Conservation (phyloP, 1,140 invertebrate species). For the Philotrypesis tridentata region DNA sequence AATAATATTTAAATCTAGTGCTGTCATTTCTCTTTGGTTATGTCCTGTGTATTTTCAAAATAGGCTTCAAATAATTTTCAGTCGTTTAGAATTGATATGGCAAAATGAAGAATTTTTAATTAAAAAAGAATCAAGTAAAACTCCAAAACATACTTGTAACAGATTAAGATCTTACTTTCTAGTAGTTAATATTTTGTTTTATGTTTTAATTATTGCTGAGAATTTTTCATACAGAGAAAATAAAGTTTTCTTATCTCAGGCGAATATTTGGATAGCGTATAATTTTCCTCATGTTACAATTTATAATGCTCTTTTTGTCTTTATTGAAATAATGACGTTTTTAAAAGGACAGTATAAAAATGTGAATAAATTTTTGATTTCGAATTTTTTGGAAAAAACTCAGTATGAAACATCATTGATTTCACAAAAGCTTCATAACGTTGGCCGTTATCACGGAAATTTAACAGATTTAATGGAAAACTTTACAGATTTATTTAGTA, state of each 20-base stretch:
- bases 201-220: not conserved
- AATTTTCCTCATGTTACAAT: not conserved
- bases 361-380: not conserved
- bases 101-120: not conserved
- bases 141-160: not conserved
- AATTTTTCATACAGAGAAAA: not conserved
- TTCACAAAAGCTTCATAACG: not conserved
- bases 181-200: not conserved
- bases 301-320: not conserved
- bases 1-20: not conserved
- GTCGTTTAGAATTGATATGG: not conserved
- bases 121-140: not conserved
- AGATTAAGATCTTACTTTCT: not conserved
- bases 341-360: not conserved
- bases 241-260: not conserved
- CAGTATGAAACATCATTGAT: not conserved
- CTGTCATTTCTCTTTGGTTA: not conserved
- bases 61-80: not conserved
- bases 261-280: conserved; percentile 1
- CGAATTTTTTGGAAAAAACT: not conserved
- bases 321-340: not conserved
- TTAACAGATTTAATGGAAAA: not conserved
- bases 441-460: not conserved
- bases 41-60: not conserved
- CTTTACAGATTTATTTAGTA: not conserved